Base-by-base conservation (phyloP, 1,140 invertebrate species). In the Drosophila murphyi region DNA sequence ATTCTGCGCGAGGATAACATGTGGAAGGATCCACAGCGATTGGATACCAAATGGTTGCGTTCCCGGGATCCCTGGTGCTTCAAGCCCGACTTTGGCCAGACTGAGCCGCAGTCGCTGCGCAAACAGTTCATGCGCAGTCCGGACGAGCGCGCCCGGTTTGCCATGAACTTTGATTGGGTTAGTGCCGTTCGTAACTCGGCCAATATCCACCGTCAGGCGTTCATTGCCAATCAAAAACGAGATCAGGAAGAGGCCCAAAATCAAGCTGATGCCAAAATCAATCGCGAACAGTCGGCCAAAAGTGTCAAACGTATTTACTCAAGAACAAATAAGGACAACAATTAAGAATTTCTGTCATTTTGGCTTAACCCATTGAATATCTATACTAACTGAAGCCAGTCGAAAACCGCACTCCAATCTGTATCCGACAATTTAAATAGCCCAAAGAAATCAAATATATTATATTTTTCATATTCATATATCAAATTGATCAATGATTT, bases 81-180 rank as follows among this genome's bases (percentile, higher is more conserved):
- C 6, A 62, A 61, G 5, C 85, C 83, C 4, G 78, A 87, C 29
- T 87, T 87, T 37, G 51, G 51, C 0, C 64, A 67, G 1, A 87
- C 85, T 0, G 83, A 88, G 48, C 80, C 80, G 0, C 12, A 45
- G 0, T 50, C 56, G 5, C 2, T 87, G 48, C 62, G 72, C 2
- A 69, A 65, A 31, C 76, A 75, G 4, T 87, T 87, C 7, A 88
- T 89, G 85, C 83, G 83, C 31, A 83, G 83, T 35, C 83, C 85
- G 2, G 83, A 87, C 37, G 72, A 87, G 10, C 43, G 78, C 0
- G 80, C 83, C 0, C 61, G 80, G 1, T 70, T 83, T 31, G 65
- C 82, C 0, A 51, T 80, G 55, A 35, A 63, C 3, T 72, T 59
- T 0, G 83, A 89, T 10, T 80, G 80, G 85, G 77, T 83, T 8